Evolutionary conservation across 2,113 vertebrate species (phyloP).

Genomic region (Pyrgilauda ruficollis): DNA sequence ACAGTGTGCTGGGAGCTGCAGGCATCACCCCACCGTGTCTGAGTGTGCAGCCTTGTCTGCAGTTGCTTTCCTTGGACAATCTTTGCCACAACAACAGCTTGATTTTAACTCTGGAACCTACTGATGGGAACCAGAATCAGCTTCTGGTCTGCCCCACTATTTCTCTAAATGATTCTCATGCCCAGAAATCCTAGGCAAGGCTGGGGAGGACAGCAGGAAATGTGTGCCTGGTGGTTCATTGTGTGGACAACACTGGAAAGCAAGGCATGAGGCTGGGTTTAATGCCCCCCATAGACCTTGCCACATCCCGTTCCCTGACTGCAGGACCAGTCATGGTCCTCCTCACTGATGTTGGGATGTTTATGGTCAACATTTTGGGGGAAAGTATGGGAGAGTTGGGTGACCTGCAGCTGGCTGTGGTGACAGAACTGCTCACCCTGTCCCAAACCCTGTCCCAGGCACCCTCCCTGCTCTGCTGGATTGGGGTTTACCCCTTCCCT

Average conservation of each 20-base stretch:
- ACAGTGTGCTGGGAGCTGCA: background rate
- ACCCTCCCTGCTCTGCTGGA: background rate
- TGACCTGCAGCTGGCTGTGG: accelerated
- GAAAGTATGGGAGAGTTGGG: background rate
- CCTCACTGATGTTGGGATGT: background rate
- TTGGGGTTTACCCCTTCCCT: background rate
- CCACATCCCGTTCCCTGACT: background rate
- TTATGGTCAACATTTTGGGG: background rate
- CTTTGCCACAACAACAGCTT: accelerated
- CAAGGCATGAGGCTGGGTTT: background rate
- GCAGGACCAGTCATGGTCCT: background rate
- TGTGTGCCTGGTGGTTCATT: accelerated
- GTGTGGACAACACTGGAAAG: background rate
- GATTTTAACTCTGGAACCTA: background rate
- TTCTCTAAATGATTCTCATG: background rate
- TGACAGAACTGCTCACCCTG: background rate
- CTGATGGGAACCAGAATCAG: background rate
- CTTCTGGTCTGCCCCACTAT: background rate
- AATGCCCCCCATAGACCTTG: accelerated
- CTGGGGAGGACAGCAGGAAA: background rate
- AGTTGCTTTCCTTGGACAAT: background rate
- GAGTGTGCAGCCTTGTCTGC: background rate
- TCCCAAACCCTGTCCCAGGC: background rate
- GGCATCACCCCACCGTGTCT: background rate
- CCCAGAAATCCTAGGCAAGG: background rate